phyloP scores from a whole-genome alignment of 2,888 invertebrate species.

The Leucophenga montana region DNA sequence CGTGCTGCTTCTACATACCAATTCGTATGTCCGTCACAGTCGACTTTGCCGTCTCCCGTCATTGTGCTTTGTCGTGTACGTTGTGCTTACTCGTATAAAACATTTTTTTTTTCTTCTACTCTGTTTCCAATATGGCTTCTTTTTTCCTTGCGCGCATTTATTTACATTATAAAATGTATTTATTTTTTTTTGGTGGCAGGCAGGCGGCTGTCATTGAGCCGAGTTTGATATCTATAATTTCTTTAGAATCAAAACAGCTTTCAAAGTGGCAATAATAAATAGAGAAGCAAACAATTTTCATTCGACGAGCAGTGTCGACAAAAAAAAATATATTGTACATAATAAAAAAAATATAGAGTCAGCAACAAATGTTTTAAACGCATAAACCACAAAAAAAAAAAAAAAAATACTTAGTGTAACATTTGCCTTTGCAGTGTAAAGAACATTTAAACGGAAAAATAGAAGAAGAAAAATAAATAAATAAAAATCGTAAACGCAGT shows the following conservation, averaged over 20 bases:
- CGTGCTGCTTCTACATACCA: background rate
- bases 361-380: slow-evolving; percentile 16
- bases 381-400: too few relatives aligned
- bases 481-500: too few relatives aligned
- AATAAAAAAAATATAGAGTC: background rate
- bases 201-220: too few relatives aligned
- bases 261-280: slow-evolving; percentile 2
- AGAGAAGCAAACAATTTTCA: too few relatives aligned
- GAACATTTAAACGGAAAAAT: background rate
- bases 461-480: too few relatives aligned
- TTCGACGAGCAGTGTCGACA: too few relatives aligned
- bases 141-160: slow-evolving; percentile 33
- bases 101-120: background rate
- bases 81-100: too few relatives aligned
- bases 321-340: too few relatives aligned
- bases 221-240: background rate
- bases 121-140: slow-evolving; percentile 61
- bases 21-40: background rate
- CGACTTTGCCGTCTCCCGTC: slow-evolving; percentile 13
- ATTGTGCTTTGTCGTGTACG: background rate
- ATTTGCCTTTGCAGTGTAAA: background rate
- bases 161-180: slow-evolving; percentile 36
- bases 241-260: slow-evolving; percentile 10
- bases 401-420: background rate
- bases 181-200: background rate